Percentiles rank a stretch among this genome's conserved stretches.
phyloP scores from a whole-genome alignment of 2,113 vertebrate genomes.

The Micronycteris hirsuta region DNA sequence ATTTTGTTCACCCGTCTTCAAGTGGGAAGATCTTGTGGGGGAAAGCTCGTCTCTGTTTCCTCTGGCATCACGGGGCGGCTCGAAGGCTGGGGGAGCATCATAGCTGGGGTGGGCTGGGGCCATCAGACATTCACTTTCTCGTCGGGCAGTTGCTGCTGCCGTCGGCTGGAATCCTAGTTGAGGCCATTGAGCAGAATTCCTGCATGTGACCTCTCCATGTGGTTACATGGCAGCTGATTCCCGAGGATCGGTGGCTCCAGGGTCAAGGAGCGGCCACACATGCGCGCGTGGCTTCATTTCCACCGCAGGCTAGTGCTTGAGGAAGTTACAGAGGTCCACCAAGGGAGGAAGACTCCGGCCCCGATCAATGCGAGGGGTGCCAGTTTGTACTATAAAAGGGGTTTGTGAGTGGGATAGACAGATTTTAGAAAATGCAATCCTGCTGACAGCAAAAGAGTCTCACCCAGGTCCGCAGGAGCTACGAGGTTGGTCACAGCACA shows the following conservation, averaged over 20 bases:
- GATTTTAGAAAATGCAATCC: background rate
- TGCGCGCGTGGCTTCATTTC: too few relatives aligned
- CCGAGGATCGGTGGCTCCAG: background rate
- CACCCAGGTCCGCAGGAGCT: background rate
- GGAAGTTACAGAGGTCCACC: background rate
- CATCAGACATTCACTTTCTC: background rate
- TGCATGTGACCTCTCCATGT: background rate
- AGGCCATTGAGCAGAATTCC: background rate
- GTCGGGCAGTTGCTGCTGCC: background rate
- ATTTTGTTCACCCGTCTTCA: background rate
- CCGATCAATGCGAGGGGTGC: too few relatives aligned
- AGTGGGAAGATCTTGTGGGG: background rate
- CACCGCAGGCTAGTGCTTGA: fast-evolving
- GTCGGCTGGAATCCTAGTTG: background rate
- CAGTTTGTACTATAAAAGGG: too few relatives aligned
- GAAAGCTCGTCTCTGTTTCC: background rate
- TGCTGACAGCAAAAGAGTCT: background rate
- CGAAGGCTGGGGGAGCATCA: background rate
- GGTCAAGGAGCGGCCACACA: background rate
- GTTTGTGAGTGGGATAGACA: background rate
- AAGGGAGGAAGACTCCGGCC: background rate
- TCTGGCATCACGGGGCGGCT: background rate
- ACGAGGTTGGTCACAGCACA: fast-evolving
- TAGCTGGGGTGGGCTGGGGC: background rate
- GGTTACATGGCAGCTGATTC: background rate